These are phyloP conservation scores for Vultur gryphus DNA, from an alignment of 2,797 vertebrate species.

Conservation along the genomic window DNA sequence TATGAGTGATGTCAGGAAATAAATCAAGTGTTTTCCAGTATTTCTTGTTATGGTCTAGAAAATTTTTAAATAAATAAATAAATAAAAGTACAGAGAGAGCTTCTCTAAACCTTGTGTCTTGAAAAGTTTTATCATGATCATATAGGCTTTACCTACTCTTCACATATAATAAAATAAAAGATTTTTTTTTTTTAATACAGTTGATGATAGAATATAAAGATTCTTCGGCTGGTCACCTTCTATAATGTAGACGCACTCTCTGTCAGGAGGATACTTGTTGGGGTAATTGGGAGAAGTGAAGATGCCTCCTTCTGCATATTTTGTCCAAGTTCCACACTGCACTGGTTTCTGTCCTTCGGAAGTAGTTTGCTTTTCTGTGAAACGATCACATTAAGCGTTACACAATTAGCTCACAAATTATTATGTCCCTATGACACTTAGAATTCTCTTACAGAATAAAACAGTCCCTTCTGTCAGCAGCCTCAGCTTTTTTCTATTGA, in stretches of 20 bases:
- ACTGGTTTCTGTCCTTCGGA: constrained; percentile 93
- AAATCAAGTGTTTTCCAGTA: background rate
- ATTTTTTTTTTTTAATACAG: background rate
- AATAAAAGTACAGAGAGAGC: background rate
- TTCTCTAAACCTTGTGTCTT: background rate
- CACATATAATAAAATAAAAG: background rate
- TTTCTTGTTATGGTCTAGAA: background rate
- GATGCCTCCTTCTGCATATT: constrained; percentile 92
- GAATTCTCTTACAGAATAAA: background rate
- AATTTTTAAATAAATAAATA: background rate
- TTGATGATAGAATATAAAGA: background rate
- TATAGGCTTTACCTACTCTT: background rate
- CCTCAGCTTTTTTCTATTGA: background rate
- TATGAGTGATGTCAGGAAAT: background rate
- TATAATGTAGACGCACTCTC: constrained; percentile 98
- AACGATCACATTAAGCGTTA: background rate
- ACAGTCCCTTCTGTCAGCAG: background rate
- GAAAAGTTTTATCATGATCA: background rate
- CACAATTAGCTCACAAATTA: background rate
- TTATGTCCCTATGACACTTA: background rate
- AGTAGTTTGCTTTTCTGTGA: constrained; percentile 87
- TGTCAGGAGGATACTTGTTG: constrained; percentile 96
- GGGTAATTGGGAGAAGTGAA: constrained; percentile 98
- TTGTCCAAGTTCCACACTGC: constrained; percentile 97
- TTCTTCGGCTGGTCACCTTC: constrained; percentile 82